Evolutionary conservation across 2,113 vertebrate genomes (phyloP).

Genomic region (Falco punctatus): DNA sequence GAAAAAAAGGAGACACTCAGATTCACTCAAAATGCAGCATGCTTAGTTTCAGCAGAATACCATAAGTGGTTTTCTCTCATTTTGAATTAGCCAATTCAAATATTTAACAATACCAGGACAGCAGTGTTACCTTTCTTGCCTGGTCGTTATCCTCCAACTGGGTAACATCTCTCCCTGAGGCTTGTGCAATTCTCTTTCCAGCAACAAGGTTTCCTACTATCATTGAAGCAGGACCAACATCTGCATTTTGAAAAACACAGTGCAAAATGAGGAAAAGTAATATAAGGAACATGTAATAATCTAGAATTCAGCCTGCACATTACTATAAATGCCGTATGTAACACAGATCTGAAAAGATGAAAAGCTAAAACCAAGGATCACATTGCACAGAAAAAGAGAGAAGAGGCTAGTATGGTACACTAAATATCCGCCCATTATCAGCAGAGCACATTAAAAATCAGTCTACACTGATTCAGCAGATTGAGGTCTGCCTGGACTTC

Average conservation of each 20-base stretch:
- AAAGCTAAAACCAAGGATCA: not conserved
- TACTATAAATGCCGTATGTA: not conserved
- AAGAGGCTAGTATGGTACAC: not conserved
- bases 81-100: not conserved
- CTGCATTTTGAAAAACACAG: constrained; percentile 64
- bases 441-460: not conserved
- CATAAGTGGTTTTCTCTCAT: not conserved
- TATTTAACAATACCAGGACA: not conserved
- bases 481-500: not conserved
- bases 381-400: not conserved
- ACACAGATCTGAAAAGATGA: not conserved
- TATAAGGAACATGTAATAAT: not conserved
- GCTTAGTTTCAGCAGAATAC: not conserved
- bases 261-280: not conserved
- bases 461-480: not conserved
- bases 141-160: constrained; percentile 96
- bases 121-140: constrained; percentile 83
- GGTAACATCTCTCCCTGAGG: constrained; percentile 89
- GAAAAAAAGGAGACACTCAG: not conserved
- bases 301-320: not conserved
- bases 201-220: constrained; percentile 95
- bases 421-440: not conserved
- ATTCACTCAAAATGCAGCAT: not conserved
- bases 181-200: constrained; percentile 94
- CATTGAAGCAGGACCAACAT: constrained; percentile 96